Conservation (phyloP, 2,113 vertebrate species). For the Chloropsis cyanopogon region DNA sequence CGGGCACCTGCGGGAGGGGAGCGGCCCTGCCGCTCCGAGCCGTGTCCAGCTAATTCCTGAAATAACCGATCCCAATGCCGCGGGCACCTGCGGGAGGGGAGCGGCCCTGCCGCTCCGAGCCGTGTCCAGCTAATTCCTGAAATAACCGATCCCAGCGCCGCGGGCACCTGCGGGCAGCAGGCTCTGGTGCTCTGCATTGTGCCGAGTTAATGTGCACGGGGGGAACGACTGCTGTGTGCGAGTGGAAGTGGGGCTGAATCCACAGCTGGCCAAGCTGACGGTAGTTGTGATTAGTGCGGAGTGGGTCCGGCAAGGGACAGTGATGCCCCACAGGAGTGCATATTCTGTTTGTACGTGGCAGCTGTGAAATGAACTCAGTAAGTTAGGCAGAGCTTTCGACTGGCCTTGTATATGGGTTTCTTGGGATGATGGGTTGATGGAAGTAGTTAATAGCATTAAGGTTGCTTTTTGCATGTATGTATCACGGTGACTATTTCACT, state of each 20-base stretch:
- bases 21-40: too few species aligned
- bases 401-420: neutral
- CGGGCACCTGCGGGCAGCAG: neutral
- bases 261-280: rapidly evolving
- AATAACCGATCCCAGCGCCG: neutral
- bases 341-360: rapidly evolving
- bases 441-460: neutral
- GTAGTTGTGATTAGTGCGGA: neutral
- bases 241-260: neutral
- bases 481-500: neutral
- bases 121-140: neutral
- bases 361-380: neutral
- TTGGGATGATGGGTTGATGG: neutral
- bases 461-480: neutral
- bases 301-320: neutral
- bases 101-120: too few species aligned
- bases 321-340: neutral
- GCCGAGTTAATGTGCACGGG: rapidly evolving
- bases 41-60: neutral
- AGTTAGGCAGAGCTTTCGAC: neutral
- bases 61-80: neutral
- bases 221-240: rapidly evolving
- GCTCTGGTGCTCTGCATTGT: rapidly evolving
- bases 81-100: neutral
- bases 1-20: neutral